phyloP scores from a whole-genome alignment of 2,888 invertebrate species.

The Strigamia transsilvanica region DNA sequence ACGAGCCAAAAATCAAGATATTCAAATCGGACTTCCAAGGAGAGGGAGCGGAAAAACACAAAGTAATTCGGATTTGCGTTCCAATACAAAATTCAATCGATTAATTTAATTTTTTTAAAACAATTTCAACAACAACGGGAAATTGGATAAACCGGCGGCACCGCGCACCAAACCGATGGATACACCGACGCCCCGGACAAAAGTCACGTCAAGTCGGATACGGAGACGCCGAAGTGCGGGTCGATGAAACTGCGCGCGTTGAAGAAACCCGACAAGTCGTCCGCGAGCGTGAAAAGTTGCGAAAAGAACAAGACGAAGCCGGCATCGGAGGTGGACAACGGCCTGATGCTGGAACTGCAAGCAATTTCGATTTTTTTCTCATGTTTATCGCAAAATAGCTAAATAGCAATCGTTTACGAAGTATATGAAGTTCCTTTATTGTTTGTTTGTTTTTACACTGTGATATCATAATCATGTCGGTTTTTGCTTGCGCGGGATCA shows the following conservation, averaged over 20 bases:
- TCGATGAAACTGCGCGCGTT: slow-evolving; percentile 43
- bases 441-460: too few species aligned
- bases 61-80: too few species aligned
- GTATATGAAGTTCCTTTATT: too few species aligned
- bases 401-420: too few species aligned
- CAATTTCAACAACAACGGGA: slow-evolving; percentile 57
- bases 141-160: slow-evolving; percentile 18
- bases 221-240: not conserved
- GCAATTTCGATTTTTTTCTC: too few species aligned
- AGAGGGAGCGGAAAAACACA: slow-evolving; percentile 53
- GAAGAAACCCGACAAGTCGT: slow-evolving; percentile 12
- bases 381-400: too few species aligned
- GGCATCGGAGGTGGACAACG: slow-evolving; percentile 20
- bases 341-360: slow-evolving; percentile 48
- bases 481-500: too few species aligned
- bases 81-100: too few species aligned
- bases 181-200: slow-evolving; percentile 13
- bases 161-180: slow-evolving; percentile 51
- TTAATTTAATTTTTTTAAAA: too few species aligned
- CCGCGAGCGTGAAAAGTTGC: not conserved
- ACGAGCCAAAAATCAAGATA: slow-evolving; percentile 56
- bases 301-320: not conserved
- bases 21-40: slow-evolving; percentile 52
- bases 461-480: too few species aligned
- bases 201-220: not conserved